phyloP scores from a whole-genome alignment of 2,888 invertebrate genomes.

The Lochmaea crataegi region DNA sequence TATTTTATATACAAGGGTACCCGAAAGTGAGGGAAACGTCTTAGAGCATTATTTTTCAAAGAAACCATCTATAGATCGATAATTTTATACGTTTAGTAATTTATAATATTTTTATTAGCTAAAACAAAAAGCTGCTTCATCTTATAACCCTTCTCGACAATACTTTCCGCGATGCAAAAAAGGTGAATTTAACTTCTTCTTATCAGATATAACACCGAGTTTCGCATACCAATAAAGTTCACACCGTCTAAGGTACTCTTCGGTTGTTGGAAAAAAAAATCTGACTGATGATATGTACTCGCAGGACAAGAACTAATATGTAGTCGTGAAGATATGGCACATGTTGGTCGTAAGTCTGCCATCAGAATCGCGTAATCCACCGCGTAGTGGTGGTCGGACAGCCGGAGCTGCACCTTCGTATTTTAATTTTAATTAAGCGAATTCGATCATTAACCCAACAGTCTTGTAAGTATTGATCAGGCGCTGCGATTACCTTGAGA shows the following conservation, averaged over 20 bases:
- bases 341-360: conserved; percentile 53
- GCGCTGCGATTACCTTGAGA: conserved; percentile 62
- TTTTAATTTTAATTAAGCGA: conserved; percentile 65
- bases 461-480: conserved; percentile 60
- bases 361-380: conserved; percentile 43
- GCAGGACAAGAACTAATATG: conserved; percentile 52
- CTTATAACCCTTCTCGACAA: neutral
- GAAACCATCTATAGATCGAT: too few relatives aligned
- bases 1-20: too few relatives aligned
- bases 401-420: conserved; percentile 54
- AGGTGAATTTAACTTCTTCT: neutral
- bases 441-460: conserved; percentile 61
- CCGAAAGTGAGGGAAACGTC: too few relatives aligned
- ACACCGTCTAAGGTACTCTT: conserved; percentile 30
- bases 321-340: conserved; percentile 52
- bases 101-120: too few relatives aligned
- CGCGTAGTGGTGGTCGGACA: conserved; percentile 47
- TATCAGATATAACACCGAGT: neutral
- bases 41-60: too few relatives aligned
- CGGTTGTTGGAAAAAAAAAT: conserved; percentile 40
- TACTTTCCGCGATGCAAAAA: neutral
- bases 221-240: conserved; percentile 36
- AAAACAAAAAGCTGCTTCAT: neutral
- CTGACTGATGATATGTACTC: conserved; percentile 48
- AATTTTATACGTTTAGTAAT: too few relatives aligned